These are phyloP conservation scores for Rallus crepitans DNA, from an alignment of 2,797 vertebrate species.

Conservation along the genomic window DNA sequence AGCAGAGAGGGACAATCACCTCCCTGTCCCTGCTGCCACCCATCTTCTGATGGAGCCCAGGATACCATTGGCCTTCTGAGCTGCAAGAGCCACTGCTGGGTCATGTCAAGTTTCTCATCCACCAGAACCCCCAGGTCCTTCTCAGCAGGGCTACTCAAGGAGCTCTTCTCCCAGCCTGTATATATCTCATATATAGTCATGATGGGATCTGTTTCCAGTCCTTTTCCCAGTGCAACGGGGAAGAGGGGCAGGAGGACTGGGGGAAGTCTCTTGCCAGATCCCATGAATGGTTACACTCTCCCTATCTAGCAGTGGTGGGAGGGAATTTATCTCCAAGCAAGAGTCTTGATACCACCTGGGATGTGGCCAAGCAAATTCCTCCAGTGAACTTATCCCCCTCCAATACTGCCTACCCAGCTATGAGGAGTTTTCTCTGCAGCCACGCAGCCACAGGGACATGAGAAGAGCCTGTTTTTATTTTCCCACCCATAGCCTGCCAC, in stretches of 20 bases:
- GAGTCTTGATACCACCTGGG: background rate
- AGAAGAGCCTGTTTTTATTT: slow-evolving; percentile 34
- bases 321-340: background rate
- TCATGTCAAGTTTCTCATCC: too few relatives aligned
- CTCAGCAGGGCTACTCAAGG: too few relatives aligned
- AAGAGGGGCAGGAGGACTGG: background rate
- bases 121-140: too few relatives aligned
- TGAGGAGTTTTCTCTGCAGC: background rate
- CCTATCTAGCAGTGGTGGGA: background rate
- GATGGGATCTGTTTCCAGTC: background rate
- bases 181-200: background rate
- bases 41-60: too few relatives aligned
- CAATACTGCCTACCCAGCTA: background rate
- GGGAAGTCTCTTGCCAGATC: background rate
- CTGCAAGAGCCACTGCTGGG: too few relatives aligned
- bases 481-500: background rate
- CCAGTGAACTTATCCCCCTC: background rate
- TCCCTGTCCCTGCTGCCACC: too few relatives aligned
- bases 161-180: too few relatives aligned
- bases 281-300: background rate
- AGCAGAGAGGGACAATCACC: too few relatives aligned
- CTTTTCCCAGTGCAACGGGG: background rate
- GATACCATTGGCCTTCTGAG: too few relatives aligned
- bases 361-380: slow-evolving; percentile 24
- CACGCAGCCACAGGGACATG: background rate